Percentiles rank a stretch among this genome's conserved stretches.
Evolutionary conservation across 2,113 vertebrate genomes (phyloP).

Genomic region (Engraulis encrasicolus): DNA sequence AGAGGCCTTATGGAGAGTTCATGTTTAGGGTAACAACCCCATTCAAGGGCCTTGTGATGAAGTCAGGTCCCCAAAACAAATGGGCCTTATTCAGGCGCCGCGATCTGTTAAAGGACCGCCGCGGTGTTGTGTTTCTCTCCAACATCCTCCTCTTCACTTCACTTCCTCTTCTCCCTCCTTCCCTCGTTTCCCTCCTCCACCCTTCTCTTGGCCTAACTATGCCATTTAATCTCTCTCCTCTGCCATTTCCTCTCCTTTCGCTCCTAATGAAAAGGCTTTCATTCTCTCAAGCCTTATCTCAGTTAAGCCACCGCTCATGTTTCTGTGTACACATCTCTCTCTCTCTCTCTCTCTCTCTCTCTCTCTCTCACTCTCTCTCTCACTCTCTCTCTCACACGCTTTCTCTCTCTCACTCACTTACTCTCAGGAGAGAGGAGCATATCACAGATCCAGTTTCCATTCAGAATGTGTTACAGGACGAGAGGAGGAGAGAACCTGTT

Average conservation of each 20-base stretch:
- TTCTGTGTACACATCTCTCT: conserved; percentile 13
- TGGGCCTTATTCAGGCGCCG: background rate
- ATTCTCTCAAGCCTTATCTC: conserved; percentile 10
- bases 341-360: no score
- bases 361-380: background rate
- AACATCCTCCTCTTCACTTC: background rate
- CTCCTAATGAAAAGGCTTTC: conserved; percentile 15
- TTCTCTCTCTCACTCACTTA: conserved; percentile 10
- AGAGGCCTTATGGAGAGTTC: background rate
- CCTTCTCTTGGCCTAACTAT: background rate
- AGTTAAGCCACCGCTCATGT: conserved; percentile 4
- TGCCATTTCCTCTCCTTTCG: conserved; percentile 16
- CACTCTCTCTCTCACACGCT: background rate
- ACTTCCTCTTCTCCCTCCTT: background rate
- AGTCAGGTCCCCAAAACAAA: background rate
- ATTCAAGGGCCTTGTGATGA: background rate
- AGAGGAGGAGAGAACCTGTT: conserved; percentile 7
- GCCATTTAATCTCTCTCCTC: background rate
- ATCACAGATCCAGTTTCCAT: conserved; percentile 15
- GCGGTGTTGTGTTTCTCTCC: conserved; percentile 10
- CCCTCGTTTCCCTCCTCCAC: no score
- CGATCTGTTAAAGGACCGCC: background rate
- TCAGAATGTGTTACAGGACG: conserved; percentile 23
- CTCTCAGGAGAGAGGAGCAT: conserved; percentile 20
- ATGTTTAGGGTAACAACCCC: background rate